Base-by-base conservation (phyloP, 2,113 vertebrate genomes). In the Rousettus leschenaultii region DNA sequence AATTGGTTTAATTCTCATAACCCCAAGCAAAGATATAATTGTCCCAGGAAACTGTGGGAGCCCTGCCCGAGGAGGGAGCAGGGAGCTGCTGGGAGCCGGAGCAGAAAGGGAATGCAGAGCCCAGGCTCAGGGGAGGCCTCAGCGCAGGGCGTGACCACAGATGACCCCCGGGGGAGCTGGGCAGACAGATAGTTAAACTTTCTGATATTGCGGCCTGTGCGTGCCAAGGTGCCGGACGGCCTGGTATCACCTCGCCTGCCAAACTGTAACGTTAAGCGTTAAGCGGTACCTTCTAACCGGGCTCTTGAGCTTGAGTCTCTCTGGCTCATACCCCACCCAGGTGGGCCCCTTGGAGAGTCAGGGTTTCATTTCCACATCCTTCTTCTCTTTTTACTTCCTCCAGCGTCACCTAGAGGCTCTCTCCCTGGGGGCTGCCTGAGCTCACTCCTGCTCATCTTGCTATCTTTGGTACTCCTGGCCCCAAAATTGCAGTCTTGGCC, bases 151-250 rank as follows among this genome's bases (percentile, higher is more conserved):
- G 61, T 38, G 19, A 61, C 22, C 5, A 2, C 0, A 28, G 45
- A 6, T 33, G 24, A 53, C 22, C 6, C 2, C 4, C 0, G 13
- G 38, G 43, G 55, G 43, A 14, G 30, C 61, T 35, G 11, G 4
- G 16, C 45, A 43, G 45, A 65, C 33, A 33, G 65, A 3, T 40
- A 40, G 40, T 40, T 40, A 40, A 6, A 40, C 82, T 24, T 16
- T 45, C 12, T n/a, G 84, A n/a, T 5, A 7, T 16, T 0, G 1
- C 4, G 33, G 51, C 45, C 24, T 45, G 14, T 2, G 22, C 0
- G 21, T 1, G 2, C 33, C 18, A 28, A 13, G 24, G 14, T 5
- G 16, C 40, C 0, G 3, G 74, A 43, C 9, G 33, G 38, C 35
- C 33, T 0, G 22, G 30, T 1, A 2, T 18, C n/a, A 14, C 19